Evolutionary conservation across 2,888 invertebrate genomes (phyloP), one percentile per base, ranked within the genome.

Genomic region (Drosophila testacea): DNA sequence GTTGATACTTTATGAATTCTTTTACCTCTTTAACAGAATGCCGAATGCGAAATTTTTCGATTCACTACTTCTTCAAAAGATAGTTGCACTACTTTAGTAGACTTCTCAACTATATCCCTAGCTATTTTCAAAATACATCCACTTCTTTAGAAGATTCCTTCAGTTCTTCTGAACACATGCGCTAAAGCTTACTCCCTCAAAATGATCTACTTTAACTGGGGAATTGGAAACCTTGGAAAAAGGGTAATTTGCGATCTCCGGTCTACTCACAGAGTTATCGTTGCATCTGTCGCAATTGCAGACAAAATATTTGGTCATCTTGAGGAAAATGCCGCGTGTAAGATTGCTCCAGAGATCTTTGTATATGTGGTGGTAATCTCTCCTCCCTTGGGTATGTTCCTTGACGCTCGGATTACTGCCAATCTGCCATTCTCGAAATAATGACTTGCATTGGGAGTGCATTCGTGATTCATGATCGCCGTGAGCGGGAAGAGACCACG

Each of bases 391-490:
- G 94, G 93, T 72, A 96, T 95, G 48, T 81, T 87, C 61, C 90
- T 87, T 0, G 92, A 94, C 2, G 96, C 95, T 73, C 95, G 93
- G 27, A 96, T 92, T 13, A 94, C 94, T 57, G 96, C 93, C 87
- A 93, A 91, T 77, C 93, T 93, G 13, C 94, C 94, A 39, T 94
- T 93, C 60, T 94, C 94, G 42, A 95, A 95, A 66, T 94, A 93
- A 86, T 96, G 96, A 66, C 94, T 94, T 0, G 96, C 96, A 88
- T 96, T 96, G 36, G 96, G 95, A 52, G 93, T 94, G 89, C 96
- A 96, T 83, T 95, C 94, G 86, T 96, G 96, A 81, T 95, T 94
- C 93, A 96, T 94, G 93, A 96, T 94, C 27, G 95, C 94, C 2
- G 95, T 95, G 65, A 94, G 94, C 1, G 95, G 94, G 90, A 95